A percentile compares a stretch with the other conserved stretches of the same genome.
Conservation (phyloP, 2,797 vertebrate genomes). For the Danio kyathit region DNA sequence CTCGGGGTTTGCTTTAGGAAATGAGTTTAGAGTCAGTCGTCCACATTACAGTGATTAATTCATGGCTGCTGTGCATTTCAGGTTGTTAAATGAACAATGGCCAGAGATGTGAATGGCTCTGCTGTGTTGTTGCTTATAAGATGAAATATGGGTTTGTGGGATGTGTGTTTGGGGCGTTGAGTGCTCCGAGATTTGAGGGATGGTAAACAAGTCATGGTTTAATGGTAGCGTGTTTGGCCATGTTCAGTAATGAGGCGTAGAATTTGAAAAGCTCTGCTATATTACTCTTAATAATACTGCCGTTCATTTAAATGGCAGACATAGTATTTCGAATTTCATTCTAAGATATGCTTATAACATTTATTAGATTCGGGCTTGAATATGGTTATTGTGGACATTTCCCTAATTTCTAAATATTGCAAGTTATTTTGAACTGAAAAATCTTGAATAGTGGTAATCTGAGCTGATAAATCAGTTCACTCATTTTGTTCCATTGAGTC, state of each 20-base stretch:
- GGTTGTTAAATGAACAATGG: neutral
- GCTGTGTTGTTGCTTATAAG: no score
- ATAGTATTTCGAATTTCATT: neutral
- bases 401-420: neutral
- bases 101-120: neutral
- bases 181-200: neutral
- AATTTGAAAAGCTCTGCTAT: neutral
- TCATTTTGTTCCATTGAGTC: no score
- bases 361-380: neutral
- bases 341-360: no score
- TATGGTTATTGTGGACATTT: neutral
- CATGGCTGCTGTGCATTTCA: neutral
- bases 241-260: neutral
- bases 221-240: neutral
- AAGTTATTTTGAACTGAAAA: no score
- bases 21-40: slow-evolving; percentile 25
- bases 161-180: no score
- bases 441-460: no score
- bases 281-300: neutral
- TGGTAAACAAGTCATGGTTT: neutral
- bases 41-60: slow-evolving; percentile 6
- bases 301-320: neutral
- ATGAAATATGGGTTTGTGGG: no score
- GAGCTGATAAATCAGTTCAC: no score
- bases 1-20: neutral